Percentiles rank a stretch among this genome's conserved stretches.
Evolutionary conservation across 2,797 vertebrate species (phyloP).

Genomic region (Channallabes apus): DNA sequence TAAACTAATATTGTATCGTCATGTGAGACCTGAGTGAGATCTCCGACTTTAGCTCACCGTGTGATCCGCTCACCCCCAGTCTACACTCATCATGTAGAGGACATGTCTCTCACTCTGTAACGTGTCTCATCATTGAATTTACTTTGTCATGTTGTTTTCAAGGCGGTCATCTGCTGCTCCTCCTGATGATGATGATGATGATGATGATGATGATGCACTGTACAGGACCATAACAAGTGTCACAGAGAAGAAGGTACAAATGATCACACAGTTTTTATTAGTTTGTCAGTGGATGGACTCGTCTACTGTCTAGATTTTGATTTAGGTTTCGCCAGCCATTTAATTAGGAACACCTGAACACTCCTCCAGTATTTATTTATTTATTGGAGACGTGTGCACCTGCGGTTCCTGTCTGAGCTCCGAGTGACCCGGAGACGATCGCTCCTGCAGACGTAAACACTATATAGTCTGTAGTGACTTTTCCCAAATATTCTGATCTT

Average conservation of each 20-base stretch:
- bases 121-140: background rate
- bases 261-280: background rate
- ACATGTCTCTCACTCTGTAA: background rate
- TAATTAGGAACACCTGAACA: background rate
- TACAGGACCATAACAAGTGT: conserved; percentile 61
- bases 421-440: too few species aligned
- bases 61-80: too few species aligned
- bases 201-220: conserved; percentile 18
- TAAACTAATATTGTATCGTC: background rate
- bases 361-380: background rate
- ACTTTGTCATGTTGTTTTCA: conserved; percentile 11
- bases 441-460: background rate
- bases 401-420: background rate
- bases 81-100: background rate
- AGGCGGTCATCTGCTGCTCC: background rate
- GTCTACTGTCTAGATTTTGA: background rate
- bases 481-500: background rate
- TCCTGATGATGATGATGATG: background rate
- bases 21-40: background rate
- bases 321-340: background rate
- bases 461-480: background rate
- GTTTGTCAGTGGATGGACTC: background rate
- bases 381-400: too few species aligned
- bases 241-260: conserved; percentile 75
- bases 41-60: background rate